Conservation (phyloP, 2,113 vertebrate genomes). For the Limnothrissa miodon region DNA sequence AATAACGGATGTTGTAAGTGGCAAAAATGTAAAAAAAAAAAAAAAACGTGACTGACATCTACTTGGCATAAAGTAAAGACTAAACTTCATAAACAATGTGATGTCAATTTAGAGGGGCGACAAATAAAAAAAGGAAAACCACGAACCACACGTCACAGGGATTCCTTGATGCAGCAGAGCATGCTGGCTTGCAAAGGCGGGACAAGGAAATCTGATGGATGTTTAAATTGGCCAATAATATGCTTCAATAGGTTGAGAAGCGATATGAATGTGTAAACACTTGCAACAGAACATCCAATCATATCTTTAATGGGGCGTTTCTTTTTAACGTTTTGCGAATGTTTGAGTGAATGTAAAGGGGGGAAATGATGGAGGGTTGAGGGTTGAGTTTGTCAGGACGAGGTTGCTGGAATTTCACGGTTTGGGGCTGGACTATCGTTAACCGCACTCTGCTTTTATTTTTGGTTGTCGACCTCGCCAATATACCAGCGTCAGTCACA, state of each 20-base stretch:
- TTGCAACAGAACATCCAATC: slow-evolving; percentile 53
- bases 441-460: neutral
- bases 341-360: slow-evolving; percentile 46
- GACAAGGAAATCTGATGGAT: slow-evolving; percentile 35
- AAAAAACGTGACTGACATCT: neutral
- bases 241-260: slow-evolving; percentile 3
- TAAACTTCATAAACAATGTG: neutral
- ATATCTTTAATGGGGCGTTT: slow-evolving; percentile 48
- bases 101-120: neutral
- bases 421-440: slow-evolving; percentile 11
- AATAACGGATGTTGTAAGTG: neutral
- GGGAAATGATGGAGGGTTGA: slow-evolving; percentile 56
- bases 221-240: slow-evolving; percentile 35
- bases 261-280: slow-evolving; percentile 53
- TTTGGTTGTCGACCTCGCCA: neutral
- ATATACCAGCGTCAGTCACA: neutral
- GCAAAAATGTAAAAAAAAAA: neutral
- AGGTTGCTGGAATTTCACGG: slow-evolving; percentile 41
- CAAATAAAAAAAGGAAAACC: neutral
- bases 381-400: slow-evolving; percentile 49
- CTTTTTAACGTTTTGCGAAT: slow-evolving; percentile 39
- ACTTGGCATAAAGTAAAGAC: neutral
- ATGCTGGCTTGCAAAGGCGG: slow-evolving; percentile 7
- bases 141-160: slow-evolving; percentile 5
- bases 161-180: slow-evolving; percentile 16